phyloP scores from a whole-genome alignment of 2,888 invertebrate species.

The Lutraria lutraria region DNA sequence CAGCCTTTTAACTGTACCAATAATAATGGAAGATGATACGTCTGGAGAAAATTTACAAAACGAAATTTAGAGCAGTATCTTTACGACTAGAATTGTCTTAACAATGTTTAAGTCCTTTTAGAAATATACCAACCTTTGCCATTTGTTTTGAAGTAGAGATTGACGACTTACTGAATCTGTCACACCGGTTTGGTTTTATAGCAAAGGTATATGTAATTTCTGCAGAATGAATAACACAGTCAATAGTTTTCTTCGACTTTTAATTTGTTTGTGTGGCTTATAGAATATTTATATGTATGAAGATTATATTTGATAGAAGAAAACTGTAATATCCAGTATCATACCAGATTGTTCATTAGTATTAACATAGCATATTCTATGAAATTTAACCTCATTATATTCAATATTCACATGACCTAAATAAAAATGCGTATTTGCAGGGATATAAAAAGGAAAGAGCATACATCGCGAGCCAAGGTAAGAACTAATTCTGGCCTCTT shows the following conservation, averaged over 20 bases:
- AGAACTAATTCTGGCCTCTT: background rate
- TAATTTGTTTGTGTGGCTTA: too few relatives aligned
- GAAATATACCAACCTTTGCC: background rate
- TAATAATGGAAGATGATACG: background rate
- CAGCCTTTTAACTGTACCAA: background rate
- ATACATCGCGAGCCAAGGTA: conserved; percentile 44
- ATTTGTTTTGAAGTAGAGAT: background rate
- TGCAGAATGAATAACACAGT: too few relatives aligned
- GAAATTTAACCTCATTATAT: too few relatives aligned
- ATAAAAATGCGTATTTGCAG: conserved; percentile 11
- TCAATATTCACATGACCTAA: too few relatives aligned
- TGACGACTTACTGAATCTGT: too few relatives aligned
- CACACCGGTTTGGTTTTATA: too few relatives aligned
- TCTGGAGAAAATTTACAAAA: background rate
- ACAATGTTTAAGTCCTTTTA: background rate
- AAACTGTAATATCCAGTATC: too few relatives aligned
- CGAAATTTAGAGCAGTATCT: background rate
- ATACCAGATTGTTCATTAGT: too few relatives aligned
- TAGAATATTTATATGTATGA: background rate
- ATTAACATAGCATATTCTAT: too few relatives aligned
- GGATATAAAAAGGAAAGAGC: conserved; percentile 26
- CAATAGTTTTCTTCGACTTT: too few relatives aligned
- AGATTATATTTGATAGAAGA: background rate
- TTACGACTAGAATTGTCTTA: background rate
- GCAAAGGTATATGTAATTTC: too few relatives aligned